Evolutionary conservation across 2,888 invertebrate species (phyloP), one percentile per base, ranked within the genome.

Genomic region (Heterodera filipjevi): DNA sequence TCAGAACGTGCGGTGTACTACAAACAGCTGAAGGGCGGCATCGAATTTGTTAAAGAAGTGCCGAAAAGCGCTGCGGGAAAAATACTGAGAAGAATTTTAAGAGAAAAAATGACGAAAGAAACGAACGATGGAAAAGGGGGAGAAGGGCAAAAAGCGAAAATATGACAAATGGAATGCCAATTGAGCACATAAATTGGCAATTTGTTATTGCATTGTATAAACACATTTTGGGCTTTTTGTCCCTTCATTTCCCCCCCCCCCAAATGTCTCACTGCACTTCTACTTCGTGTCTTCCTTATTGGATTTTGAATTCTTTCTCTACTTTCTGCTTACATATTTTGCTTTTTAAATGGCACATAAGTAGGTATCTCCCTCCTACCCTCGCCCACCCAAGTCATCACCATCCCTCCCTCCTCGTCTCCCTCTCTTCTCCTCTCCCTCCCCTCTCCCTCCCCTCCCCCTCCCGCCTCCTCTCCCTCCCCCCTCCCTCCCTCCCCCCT

Each of bases 21-120:
- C 89, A 95, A 95, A 88, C 92, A 92, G 30, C 91, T 95, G 76
- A 92, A 93, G 79, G 93, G 89, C 49, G 89, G 94, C 1, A 92
- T 94, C 3, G 91, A 91, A 68, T 93, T 94, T 88, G 90, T 94
- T 33, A 92, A 93, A 2, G 84, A 91, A 0, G 93, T 94, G 85
- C 94, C 94, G 0, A 93, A 94, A 89, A 93, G 93, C 85, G 92
- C 92, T 0, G 92, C 93, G 6, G 94, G 94, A 8, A 94, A 94
- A 90, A 93, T 94, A 66, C 89, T 94, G 87, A 91, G 94, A 83
- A 92, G 93, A 76, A 66, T 84, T 59, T 80, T 89, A 39, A 78
- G 82, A 33, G 82, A 84, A 12, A 46, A 39, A 39, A 71, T 77
- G 32, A 76, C 77, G 33, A 72, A 79, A 73, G 79, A 73, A 71